Percentiles rank a stretch among this genome's conserved stretches.
These are phyloP conservation scores for Cepaea hortensis DNA, from an alignment of 2,888 invertebrate genomes.

Conservation along the genomic window DNA sequence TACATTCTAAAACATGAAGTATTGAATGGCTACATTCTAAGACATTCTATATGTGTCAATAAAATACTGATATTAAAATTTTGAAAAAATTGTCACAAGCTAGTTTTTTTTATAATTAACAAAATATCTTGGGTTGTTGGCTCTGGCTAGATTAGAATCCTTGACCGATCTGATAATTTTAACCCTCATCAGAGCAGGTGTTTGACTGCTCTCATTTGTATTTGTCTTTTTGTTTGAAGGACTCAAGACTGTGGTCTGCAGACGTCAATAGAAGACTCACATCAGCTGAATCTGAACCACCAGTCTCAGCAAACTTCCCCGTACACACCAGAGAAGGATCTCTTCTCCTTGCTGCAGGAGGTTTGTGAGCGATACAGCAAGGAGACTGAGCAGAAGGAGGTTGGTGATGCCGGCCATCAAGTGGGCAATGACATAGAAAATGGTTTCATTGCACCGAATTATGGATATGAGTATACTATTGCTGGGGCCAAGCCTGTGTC, in stretches of 20 bases:
- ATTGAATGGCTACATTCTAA: too few relatives aligned
- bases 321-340: conserved; percentile 50
- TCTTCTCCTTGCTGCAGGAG: conserved; percentile 51
- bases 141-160: neutral
- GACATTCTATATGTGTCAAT: too few relatives aligned
- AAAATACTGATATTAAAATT: too few relatives aligned
- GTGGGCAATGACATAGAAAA: neutral
- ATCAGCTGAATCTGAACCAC: conserved; percentile 43
- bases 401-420: neutral
- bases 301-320: conserved; percentile 58
- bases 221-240: conserved; percentile 12
- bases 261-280: conserved; percentile 56
- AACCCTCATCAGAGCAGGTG: neutral
- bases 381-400: neutral
- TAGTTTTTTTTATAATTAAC: neutral
- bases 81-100: neutral
- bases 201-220: neutral
- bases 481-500: neutral
- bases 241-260: conserved; percentile 69
- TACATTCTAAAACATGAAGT: too few relatives aligned
- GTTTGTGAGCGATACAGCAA: conserved; percentile 41
- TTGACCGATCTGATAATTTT: neutral
- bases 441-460: neutral
- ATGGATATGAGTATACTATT: neutral
- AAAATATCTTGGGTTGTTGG: neutral